Percentiles rank a stretch among this genome's conserved stretches.
Conservation (phyloP, 2,113 vertebrate species). For the Pogonocichla stellata region DNA sequence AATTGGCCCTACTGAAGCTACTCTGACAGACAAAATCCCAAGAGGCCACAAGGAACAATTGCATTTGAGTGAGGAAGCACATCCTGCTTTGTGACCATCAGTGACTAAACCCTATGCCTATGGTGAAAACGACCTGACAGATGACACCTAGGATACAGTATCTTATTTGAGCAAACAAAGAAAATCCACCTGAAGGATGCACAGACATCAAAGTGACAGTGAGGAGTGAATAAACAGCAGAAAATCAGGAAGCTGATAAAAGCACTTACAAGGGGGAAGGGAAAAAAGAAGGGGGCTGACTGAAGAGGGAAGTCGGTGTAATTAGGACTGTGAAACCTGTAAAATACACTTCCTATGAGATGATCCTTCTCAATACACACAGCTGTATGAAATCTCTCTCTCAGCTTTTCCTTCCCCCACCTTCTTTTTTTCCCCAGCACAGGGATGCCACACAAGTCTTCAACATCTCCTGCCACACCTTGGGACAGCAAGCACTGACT, state of each 20-base stretch:
- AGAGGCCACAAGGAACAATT: background rate
- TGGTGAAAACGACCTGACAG: background rate
- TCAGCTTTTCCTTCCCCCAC: background rate
- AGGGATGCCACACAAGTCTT: background rate
- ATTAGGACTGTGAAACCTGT: background rate
- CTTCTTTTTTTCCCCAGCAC: background rate
- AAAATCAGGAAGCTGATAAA: conserved; percentile 41
- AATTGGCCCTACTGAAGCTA: background rate
- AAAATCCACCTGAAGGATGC: conserved; percentile 7
- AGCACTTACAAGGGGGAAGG: background rate
- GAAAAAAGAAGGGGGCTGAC: background rate
- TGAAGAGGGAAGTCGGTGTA: background rate
- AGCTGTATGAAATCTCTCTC: background rate
- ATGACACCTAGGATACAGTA: conserved; percentile 14
- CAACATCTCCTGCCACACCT: background rate
- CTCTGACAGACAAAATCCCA: background rate
- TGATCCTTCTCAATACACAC: background rate
- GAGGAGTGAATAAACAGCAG: background rate
- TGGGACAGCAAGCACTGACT: background rate
- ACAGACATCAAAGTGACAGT: conserved; percentile 26
- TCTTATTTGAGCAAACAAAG: conserved; percentile 21
- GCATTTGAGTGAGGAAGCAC: background rate
- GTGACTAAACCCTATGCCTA: background rate
- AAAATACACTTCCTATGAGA: background rate
- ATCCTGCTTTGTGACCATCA: background rate